Percentiles rank a stretch among this genome's conserved stretches.
These are phyloP conservation scores for Chaetophractus vellerosus DNA, from an alignment of 2,797 vertebrate species.

Conservation along the genomic window DNA sequence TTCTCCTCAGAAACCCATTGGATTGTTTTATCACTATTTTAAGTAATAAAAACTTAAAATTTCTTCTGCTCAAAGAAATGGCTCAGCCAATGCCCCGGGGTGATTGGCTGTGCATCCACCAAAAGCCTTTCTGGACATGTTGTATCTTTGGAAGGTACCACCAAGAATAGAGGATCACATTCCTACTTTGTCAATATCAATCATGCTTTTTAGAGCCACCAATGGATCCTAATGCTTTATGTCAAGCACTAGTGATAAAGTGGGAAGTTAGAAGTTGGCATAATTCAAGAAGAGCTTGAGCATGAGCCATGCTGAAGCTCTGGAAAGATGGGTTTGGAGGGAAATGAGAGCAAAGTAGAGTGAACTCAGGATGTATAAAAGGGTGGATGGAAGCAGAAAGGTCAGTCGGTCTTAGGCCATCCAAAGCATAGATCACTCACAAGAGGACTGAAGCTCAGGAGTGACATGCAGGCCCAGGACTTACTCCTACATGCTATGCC, in stretches of 20 bases:
- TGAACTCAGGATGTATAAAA: not conserved
- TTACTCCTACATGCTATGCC: no score
- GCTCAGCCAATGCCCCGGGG: not conserved
- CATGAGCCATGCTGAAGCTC: not conserved
- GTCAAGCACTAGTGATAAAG: conserved; percentile 34
- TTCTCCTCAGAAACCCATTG: conserved; percentile 13
- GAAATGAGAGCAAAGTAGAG: not conserved
- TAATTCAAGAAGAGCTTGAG: not conserved
- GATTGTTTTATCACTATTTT: not conserved
- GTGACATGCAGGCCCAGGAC: not conserved
- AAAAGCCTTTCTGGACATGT: not conserved
- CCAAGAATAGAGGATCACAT: not conserved
- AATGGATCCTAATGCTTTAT: not conserved
- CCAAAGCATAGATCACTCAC: not conserved
- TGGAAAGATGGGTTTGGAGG: not conserved
- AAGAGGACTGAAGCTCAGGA: not conserved
- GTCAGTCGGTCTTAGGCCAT: not conserved
- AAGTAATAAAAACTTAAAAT: conserved; percentile 24
- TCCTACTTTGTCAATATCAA: not conserved
- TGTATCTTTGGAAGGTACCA: not conserved
- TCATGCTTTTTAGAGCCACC: not conserved
- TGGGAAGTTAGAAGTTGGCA: not conserved
- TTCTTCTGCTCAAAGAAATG: conserved; percentile 23
- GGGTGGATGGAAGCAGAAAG: not conserved
- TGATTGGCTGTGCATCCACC: not conserved